These are phyloP conservation scores for Lochmaea capreae DNA, from an alignment of 2,888 invertebrate genomes.

Conservation along the genomic window DNA sequence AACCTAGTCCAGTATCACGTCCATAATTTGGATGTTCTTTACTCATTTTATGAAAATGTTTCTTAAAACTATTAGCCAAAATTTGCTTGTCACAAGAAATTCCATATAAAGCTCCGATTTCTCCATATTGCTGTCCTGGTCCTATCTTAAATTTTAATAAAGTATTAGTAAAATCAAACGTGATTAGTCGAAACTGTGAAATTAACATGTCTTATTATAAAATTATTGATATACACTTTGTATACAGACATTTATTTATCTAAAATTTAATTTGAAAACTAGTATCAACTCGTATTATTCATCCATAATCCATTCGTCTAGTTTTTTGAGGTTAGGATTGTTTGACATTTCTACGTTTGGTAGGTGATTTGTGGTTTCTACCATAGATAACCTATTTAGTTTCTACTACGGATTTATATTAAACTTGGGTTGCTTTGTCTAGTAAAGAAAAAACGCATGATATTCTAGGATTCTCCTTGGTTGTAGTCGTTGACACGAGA, in stretches of 20 bases:
- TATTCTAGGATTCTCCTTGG: no score
- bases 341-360: neutral
- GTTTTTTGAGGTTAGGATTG: neutral
- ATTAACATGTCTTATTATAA: slow-evolving; percentile 62
- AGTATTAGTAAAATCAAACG: slow-evolving; percentile 91
- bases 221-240: neutral
- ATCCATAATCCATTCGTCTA: neutral
- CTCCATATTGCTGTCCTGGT: slow-evolving; percentile 84
- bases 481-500: no score
- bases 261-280: neutral
- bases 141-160: slow-evolving; percentile 77
- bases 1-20: slow-evolving; percentile 72
- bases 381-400: no score
- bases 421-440: no score
- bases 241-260: neutral
- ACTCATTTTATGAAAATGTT: slow-evolving; percentile 74
- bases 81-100: slow-evolving; percentile 71
- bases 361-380: neutral
- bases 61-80: slow-evolving; percentile 73
- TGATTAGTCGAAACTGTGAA: slow-evolving; percentile 74
- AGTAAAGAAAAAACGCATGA: no score
- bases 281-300: neutral
- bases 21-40: slow-evolving; percentile 86
- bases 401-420: no score
- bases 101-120: slow-evolving; percentile 78